These are phyloP conservation scores for Propsilocerus akamusi DNA, from an alignment of 1,140 invertebrate genomes.

Conservation along the genomic window DNA sequence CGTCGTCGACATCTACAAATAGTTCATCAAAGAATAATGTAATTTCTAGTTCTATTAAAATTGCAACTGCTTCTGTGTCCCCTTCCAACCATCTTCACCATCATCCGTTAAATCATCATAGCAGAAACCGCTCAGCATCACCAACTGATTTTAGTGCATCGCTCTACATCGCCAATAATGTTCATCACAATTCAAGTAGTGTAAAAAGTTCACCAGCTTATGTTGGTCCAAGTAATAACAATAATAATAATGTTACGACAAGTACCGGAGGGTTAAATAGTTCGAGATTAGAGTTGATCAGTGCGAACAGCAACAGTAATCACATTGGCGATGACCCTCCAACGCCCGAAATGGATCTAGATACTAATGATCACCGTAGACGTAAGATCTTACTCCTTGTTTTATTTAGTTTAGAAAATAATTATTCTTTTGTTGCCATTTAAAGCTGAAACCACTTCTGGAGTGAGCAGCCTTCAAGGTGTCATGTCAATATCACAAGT, in stretches of 20 bases:
- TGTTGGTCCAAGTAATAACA: too few species aligned
- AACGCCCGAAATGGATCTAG: slow-evolving; percentile 30
- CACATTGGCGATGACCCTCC: slow-evolving; percentile 29
- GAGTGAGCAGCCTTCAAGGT: slow-evolving; percentile 22
- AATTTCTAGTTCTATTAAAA: background rate
- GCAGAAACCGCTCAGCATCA: background rate
- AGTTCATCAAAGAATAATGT: background rate
- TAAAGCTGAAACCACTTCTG: slow-evolving; percentile 17
- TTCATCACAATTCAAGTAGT: slow-evolving; percentile 1
- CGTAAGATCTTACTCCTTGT: slow-evolving; percentile 16
- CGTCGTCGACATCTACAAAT: background rate
- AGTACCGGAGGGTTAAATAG: background rate
- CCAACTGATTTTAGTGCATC: background rate
- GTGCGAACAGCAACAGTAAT: slow-evolving; percentile 15
- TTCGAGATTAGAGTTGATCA: background rate
- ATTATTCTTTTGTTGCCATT: background rate
- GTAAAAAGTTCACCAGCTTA: background rate
- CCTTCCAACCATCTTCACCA: background rate
- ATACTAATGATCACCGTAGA: slow-evolving; percentile 27
- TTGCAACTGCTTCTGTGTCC: background rate
- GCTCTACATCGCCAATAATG: background rate
- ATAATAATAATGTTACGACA: background rate
- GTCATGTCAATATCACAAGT: slow-evolving; percentile 20
- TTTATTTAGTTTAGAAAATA: background rate
- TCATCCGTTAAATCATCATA: background rate